phyloP scores from a whole-genome alignment of 2,888 invertebrate species.

The Acanthosepion esculentum region DNA sequence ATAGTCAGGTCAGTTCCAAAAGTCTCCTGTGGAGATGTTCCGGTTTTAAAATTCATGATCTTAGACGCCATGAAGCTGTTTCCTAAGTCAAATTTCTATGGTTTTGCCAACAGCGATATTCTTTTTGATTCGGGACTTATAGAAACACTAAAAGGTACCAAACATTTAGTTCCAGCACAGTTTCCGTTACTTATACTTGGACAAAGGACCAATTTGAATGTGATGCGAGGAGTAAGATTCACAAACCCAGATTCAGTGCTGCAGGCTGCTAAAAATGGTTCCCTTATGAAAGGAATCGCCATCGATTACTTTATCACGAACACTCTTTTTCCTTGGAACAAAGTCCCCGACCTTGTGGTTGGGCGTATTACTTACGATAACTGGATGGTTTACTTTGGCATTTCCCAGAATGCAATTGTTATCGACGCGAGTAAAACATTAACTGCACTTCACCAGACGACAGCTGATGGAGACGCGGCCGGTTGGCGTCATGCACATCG shows the following conservation, averaged over 20 bases:
- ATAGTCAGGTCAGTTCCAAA: not conserved
- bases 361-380: conserved; percentile 36
- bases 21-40: not conserved
- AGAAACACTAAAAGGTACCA: not conserved
- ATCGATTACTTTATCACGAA: conserved; percentile 37
- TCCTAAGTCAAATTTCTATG: not conserved
- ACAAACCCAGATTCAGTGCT: not conserved
- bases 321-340: not conserved
- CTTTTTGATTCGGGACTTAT: not conserved
- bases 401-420: not conserved
- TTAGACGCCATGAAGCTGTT: not conserved
- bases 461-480: conserved; percentile 24
- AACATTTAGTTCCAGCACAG: not conserved
- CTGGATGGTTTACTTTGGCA: conserved; percentile 25
- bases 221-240: not conserved
- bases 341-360: not conserved
- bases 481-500: not conserved
- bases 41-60: not conserved
- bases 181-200: not conserved
- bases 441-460: conserved; percentile 15
- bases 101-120: conserved; percentile 43
- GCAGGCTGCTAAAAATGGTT: not conserved
- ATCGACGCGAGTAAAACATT: not conserved
- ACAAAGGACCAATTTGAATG: conserved; percentile 35
- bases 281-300: not conserved